phyloP scores from a whole-genome alignment of 2,888 invertebrate genomes.

The Sinohyriopsis cumingii region DNA sequence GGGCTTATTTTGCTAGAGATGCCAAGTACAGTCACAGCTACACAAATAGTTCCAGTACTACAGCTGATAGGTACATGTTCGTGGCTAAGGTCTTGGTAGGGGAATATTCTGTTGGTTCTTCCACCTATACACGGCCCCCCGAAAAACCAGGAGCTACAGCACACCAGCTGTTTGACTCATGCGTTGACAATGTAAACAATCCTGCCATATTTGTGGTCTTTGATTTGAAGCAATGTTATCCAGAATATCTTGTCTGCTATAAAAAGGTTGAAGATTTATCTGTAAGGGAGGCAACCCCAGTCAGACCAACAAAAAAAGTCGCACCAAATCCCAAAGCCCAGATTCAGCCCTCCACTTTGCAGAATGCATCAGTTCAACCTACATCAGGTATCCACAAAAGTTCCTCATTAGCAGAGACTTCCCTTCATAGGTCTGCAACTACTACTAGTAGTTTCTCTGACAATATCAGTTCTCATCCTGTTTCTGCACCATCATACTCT shows the following conservation, averaged over 20 bases:
- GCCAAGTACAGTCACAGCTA: conserved; percentile 46
- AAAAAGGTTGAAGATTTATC: too few species aligned
- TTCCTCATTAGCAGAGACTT: too few species aligned
- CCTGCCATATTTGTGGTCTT: conserved; percentile 55
- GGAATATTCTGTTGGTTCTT: conserved; percentile 38
- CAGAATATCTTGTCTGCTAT: conserved; percentile 47
- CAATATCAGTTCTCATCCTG: too few species aligned
- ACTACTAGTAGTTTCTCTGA: too few species aligned
- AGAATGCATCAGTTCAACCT: too few species aligned
- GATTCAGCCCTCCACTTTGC: too few species aligned
- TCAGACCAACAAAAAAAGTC: too few species aligned
- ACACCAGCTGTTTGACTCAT: conserved; percentile 52
- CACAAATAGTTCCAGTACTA: conserved; percentile 8
- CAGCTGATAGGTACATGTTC: conserved; percentile 45
- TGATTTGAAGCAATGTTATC: conserved; percentile 54
- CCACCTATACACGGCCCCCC: conserved; percentile 41
- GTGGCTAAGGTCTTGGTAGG: conserved; percentile 55
- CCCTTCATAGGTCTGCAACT: too few species aligned
- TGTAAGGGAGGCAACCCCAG: too few species aligned
- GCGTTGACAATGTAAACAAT: conserved; percentile 44
- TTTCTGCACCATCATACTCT: too few species aligned
- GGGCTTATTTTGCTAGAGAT: conserved; percentile 48
- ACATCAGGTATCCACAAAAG: too few species aligned
- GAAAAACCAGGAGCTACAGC: conserved; percentile 21
- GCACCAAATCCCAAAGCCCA: too few species aligned